Percentiles rank a stretch among this genome's conserved stretches.
Evolutionary conservation across 2,888 invertebrate species (phyloP).

Genomic region (Drosophila prolongata): DNA sequence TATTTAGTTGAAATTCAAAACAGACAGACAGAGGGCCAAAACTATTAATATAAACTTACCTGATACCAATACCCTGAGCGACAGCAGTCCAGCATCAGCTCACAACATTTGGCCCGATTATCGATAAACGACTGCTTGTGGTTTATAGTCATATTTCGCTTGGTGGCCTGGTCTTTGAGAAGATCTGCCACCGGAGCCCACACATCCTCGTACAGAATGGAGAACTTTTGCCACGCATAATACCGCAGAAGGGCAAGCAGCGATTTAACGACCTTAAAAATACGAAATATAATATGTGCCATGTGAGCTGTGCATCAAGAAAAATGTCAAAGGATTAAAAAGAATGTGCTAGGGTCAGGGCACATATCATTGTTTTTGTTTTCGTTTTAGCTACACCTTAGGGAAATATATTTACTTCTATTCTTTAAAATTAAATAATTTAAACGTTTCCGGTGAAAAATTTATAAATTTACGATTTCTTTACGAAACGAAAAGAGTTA

Average conservation of each 20-base stretch:
- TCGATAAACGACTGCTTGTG: conserved; percentile 90
- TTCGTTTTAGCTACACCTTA: not conserved
- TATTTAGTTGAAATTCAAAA: not conserved
- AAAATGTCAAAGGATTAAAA: not conserved
- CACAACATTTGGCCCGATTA: conserved; percentile 90
- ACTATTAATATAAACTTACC: conserved; percentile 82
- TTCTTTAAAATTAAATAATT: too few species aligned
- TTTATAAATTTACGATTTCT: too few species aligned
- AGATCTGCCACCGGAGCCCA: conserved; percentile 93
- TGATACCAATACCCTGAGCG: conserved; percentile 92
- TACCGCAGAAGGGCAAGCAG: conserved; percentile 95
- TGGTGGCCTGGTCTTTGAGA: conserved; percentile 90
- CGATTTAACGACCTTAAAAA: conserved; percentile 93
- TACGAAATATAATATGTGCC: conserved; percentile 11
- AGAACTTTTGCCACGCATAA: conserved; percentile 97
- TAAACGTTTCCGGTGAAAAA: too few species aligned
- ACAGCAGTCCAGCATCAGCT: conserved; percentile 90
- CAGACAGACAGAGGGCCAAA: too few species aligned
- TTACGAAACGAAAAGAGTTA: too few species aligned
- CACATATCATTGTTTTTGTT: not conserved
- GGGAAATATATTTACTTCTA: not conserved
- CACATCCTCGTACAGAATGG: conserved; percentile 92
- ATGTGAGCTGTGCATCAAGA: conserved; percentile 4
- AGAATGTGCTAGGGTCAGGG: not conserved
- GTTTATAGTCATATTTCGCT: conserved; percentile 93